These are phyloP conservation scores for Stenodera caucasica DNA, from an alignment of 2,888 invertebrate genomes.

Conservation along the genomic window DNA sequence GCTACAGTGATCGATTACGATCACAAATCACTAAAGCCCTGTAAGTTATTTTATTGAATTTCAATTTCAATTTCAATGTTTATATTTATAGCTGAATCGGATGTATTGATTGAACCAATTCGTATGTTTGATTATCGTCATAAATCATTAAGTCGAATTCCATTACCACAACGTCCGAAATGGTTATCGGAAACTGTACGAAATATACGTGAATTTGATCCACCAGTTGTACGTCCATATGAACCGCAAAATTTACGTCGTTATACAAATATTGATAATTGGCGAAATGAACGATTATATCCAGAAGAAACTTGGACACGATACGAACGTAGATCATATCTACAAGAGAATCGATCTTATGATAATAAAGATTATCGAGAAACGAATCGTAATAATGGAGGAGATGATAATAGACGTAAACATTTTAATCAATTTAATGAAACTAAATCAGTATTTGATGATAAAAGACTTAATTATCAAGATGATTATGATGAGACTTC, in stretches of 20 bases:
- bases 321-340: slow-evolving; percentile 8
- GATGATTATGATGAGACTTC: slow-evolving; percentile 4
- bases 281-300: slow-evolving; percentile 22
- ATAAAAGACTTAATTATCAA: slow-evolving; percentile 32
- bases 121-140: slow-evolving; percentile 75
- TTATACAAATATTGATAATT: slow-evolving; percentile 23
- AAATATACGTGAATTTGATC: slow-evolving; percentile 51
- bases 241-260: slow-evolving; percentile 33
- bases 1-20: slow-evolving; percentile 71
- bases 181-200: slow-evolving; percentile 49
- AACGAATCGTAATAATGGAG: slow-evolving; percentile 13
- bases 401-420: slow-evolving; percentile 29
- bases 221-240: slow-evolving; percentile 35
- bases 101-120: slow-evolving; percentile 64
- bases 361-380: not conserved
- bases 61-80: not conserved
- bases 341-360: not conserved
- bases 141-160: slow-evolving; percentile 57
- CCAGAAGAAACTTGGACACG: slow-evolving; percentile 7
- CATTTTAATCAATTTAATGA: slow-evolving; percentile 35
- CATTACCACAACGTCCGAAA: slow-evolving; percentile 50
- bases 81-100: slow-evolving; percentile 42
- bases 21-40: slow-evolving; percentile 60
- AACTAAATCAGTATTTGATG: slow-evolving; percentile 37
- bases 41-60: slow-evolving; percentile 51